Base-by-base conservation (phyloP, 2,797 vertebrate species). In the Platyrinchus mystaceus region DNA sequence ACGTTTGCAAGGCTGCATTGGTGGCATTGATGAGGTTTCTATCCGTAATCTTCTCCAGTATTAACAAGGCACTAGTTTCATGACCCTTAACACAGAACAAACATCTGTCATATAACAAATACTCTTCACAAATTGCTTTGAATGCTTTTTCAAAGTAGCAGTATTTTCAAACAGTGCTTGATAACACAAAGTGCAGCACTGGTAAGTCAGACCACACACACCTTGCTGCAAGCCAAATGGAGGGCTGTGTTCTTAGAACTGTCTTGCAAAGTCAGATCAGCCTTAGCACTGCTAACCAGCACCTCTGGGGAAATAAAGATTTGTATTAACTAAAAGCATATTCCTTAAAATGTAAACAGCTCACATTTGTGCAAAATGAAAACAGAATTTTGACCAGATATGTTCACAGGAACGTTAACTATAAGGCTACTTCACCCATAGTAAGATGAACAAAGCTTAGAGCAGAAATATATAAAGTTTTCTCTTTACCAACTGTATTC, bases 61-160 rank as follows among this genome's bases (percentile, higher is more conserved):
- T 99, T 98, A 99, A 99, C 99, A 99, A 99, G 99, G 99, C 99
- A 99, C 99, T 99, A 98, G 99, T 99, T 99, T 99, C 99, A 98
- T 99, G 99, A 98, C 99, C 99, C 99, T 99, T 96, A 94, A 92
- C 36, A 91, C n/a, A 96, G 66, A 96, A 85, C 24, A 96, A 77
- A 93, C 32, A 78, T 50, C 44, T 60, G 90, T 96, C 77, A 96
- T 5, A 7, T 21, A 59, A 53, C 50, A 88, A 75, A 86, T 23
- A 84, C 7, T 43, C 44, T 52, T 66, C 67, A 89, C 44, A 60
- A 84, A 78, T 30, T 26, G 10, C 70, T 76, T 89, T 78, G n/a
- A 85, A 67, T 62, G 43, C 17, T 47, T 93, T 69, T 78, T 69
- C 87, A 74, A 91, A 84, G 66, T 34, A 52, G 17, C 8, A 56